Conservation (phyloP, 2,797 vertebrate species). For the Myotis planiceps region DNA sequence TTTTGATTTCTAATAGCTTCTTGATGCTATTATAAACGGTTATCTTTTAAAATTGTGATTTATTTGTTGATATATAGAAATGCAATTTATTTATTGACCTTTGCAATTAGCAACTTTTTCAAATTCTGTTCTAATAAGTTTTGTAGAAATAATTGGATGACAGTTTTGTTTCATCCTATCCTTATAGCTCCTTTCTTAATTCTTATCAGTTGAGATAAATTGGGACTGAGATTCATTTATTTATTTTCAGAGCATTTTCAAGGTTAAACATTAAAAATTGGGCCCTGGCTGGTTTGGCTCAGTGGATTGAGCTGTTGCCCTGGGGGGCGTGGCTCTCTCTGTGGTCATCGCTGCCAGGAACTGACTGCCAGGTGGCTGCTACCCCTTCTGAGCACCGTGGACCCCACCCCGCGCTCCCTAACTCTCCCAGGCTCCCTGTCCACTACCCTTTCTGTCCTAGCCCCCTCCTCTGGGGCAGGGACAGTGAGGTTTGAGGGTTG, state of each 20-base stretch:
- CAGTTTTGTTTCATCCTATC: not conserved
- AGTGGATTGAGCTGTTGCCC: conserved; percentile 87
- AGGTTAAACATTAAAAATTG: not conserved
- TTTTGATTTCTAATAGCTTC: conserved; percentile 16
- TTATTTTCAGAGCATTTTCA: conserved; percentile 41
- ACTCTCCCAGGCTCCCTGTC: conserved; percentile 46
- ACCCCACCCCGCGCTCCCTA: conserved; percentile 19
- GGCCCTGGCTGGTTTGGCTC: too few relatives aligned
- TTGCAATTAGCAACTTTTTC: not conserved
- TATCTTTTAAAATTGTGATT: not conserved
- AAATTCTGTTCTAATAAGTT: conserved; percentile 46
- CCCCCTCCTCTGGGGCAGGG: conserved; percentile 23
- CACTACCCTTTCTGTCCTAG: conserved; percentile 19
- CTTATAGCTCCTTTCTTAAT: not conserved
- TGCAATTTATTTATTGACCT: not conserved
- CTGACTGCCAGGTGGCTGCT: conserved; percentile 77
- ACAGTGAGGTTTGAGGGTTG: conserved; percentile 16
- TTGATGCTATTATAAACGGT: conserved; percentile 11
- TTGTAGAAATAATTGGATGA: conserved; percentile 17
- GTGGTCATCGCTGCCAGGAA: conserved; percentile 98
- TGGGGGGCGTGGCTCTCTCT: conserved; percentile 97
- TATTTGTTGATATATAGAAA: not conserved
- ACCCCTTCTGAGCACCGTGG: conserved; percentile 8
- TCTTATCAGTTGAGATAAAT: not conserved
- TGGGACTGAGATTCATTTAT: not conserved